These are phyloP conservation scores for Ophonus ardosiacus DNA, from an alignment of 2,888 invertebrate genomes.

Conservation along the genomic window DNA sequence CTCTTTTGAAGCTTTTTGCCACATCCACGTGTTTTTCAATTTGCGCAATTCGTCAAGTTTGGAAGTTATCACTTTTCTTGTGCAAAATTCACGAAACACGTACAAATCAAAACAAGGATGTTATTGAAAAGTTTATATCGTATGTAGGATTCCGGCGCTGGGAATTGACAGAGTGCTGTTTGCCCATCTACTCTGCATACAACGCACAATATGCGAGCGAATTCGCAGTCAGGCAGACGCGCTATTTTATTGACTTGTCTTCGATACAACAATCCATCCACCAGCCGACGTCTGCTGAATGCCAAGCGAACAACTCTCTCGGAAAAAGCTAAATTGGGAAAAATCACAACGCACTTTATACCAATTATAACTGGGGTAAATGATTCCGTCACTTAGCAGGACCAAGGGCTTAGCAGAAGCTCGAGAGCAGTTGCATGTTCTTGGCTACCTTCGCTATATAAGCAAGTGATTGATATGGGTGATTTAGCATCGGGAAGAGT, in stretches of 20 bases:
- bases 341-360: background rate
- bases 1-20: conserved; percentile 2
- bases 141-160: background rate
- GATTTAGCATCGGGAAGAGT: conserved; percentile 42
- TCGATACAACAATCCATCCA: conserved; percentile 36
- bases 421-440: conserved; percentile 61
- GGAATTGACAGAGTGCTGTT: conserved; percentile 46
- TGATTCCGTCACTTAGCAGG: conserved; percentile 1
- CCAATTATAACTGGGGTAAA: conserved; percentile 1
- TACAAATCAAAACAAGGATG: conserved; percentile 44
- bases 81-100: conserved; percentile 47
- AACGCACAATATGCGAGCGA: conserved; percentile 46
- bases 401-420: conserved; percentile 9
- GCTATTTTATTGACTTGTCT: conserved; percentile 52
- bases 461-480: conserved; percentile 60
- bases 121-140: conserved; percentile 54
- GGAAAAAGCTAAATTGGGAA: background rate
- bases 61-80: conserved; percentile 44
- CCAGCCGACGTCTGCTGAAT: background rate
- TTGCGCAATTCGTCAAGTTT: conserved; percentile 44
- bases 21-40: conserved; percentile 43
- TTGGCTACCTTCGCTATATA: conserved; percentile 44
- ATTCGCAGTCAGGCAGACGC: background rate
- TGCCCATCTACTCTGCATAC: conserved; percentile 39
- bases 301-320: background rate